Evolutionary conservation across 2,113 vertebrate genomes (phyloP), one percentile per base, ranked within the genome.

Genomic region (Leiothrix lutea): DNA sequence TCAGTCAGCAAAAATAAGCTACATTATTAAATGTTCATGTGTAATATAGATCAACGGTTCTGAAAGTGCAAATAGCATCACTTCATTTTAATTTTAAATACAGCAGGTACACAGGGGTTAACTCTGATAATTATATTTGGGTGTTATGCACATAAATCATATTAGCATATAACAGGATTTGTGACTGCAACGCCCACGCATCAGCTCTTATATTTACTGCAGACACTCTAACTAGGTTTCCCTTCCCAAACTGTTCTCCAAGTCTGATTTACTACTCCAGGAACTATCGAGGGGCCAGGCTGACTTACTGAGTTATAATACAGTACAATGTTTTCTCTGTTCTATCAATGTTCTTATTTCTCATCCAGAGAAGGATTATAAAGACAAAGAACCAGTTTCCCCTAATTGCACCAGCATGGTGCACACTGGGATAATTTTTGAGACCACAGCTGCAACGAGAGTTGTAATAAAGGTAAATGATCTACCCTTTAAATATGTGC

Each of bases 381-480:
- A 64, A 84, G 78, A 81, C 65, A 85, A 88, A 90, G 60, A 82
- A 92, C 4, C 18, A 61, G 45, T 66, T 94, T 83, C 64, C 70
- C 33, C 44, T 90, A 92, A 90, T 83, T 86, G 26, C 18, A 66
- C 20, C 64, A 70, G 17, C 54, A 77, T 62, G 56, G 19, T 83
- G 62, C 93, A 60, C 87, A 80, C 12, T 72, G 85, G 87, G 57
- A 90, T 93, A 83, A 95, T 92, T 96, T 92, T 86, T 86, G 91
- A 87, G 60, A 74, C 61, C 2, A 0, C 77, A 94, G 88, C 56
- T 95, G 94, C 83, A 93, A 67, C 35, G 18, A 51, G 23, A 80
- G 13, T 81, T 78, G 67, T 80, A 94, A 94, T 95, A 92, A 97
- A 94, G 88, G 83, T 94, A 95, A 95, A 84, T 78, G 8, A 92